Evolutionary conservation across 2,888 invertebrate species (phyloP).

Genomic region (Lomographa bimaculata): DNA sequence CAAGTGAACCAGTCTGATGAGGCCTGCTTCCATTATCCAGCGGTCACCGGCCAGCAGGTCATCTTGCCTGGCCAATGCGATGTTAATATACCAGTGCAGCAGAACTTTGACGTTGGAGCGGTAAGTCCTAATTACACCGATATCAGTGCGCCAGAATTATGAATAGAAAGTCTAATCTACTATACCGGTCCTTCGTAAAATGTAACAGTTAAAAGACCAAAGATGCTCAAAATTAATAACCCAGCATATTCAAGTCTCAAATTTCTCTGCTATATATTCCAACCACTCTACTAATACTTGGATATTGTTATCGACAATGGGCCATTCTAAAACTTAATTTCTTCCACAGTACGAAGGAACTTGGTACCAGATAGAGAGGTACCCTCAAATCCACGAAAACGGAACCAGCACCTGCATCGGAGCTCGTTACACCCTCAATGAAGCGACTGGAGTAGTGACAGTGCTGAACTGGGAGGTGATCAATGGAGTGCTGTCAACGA

Average conservation of each 20-base stretch:
- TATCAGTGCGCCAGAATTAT: no score
- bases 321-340: no score
- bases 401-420: conserved; percentile 53
- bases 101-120: conserved; percentile 46
- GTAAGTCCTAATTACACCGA: no score
- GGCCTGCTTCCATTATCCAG: conserved; percentile 70
- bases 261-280: no score
- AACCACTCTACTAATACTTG: no score
- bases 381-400: conserved; percentile 51
- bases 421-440: conserved; percentile 49
- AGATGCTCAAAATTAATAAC: no score
- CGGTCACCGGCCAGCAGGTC: conserved; percentile 43
- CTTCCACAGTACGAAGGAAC: conserved; percentile 60
- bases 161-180: no score
- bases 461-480: conserved; percentile 66
- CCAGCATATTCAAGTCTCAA: no score
- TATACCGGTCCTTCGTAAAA: no score
- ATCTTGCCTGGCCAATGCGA: conserved; percentile 71
- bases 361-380: conserved; percentile 69
- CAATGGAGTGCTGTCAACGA: conserved; percentile 46
- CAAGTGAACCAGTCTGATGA: conserved; percentile 50
- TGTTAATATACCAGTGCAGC: conserved; percentile 49
- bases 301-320: no score
- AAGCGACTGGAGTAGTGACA: conserved; percentile 31
- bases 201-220: no score